Conservation (phyloP, 2,797 vertebrate species). For the Limosa lapponica region DNA sequence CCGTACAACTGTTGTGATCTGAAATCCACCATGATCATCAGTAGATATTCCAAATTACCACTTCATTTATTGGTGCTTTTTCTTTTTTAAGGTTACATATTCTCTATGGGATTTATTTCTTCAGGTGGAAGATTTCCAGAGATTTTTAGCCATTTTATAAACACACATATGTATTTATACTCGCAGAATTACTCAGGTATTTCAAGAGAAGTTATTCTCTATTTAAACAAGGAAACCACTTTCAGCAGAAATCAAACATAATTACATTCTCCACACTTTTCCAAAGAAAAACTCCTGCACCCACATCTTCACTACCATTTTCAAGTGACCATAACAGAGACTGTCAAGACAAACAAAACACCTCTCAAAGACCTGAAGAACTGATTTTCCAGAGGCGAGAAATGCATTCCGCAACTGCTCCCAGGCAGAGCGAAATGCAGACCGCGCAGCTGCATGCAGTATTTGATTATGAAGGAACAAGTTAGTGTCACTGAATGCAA, state of each 20-base stretch:
- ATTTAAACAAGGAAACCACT: neutral
- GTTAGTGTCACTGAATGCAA: neutral
- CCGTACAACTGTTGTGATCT: neutral
- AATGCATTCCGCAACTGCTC: neutral
- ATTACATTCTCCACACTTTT: neutral
- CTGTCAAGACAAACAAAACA: neutral
- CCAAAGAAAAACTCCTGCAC: neutral
- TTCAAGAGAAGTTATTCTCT: neutral
- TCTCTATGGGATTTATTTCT: neutral
- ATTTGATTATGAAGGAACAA: neutral
- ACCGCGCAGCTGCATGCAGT: accelerated
- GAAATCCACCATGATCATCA: neutral
- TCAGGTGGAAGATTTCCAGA: neutral
- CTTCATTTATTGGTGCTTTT: neutral
- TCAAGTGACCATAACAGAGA: neutral
- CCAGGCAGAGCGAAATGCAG: neutral
- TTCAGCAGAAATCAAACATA: neutral
- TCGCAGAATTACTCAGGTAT: neutral
- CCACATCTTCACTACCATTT: neutral
- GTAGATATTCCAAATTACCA: neutral
- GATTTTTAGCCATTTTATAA: neutral
- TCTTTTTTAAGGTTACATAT: neutral
- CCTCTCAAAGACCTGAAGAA: neutral
- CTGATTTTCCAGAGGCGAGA: neutral
- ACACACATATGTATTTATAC: neutral